Evolutionary conservation across 2,113 vertebrate genomes (phyloP).

Genomic region (Oreochromis tanganicae): DNA sequence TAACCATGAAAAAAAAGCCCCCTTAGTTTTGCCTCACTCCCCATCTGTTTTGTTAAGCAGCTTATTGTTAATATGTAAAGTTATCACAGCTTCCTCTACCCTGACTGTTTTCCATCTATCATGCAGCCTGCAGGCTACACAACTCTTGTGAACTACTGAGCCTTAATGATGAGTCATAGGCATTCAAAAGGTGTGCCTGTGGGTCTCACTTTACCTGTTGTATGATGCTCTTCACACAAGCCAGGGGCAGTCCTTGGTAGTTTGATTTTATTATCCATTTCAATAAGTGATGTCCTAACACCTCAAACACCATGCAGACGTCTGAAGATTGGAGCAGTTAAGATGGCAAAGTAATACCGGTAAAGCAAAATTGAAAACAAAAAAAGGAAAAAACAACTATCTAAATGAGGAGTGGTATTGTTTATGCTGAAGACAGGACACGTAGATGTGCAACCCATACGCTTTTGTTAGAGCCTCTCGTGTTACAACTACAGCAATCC

Average conservation of each 20-base stretch:
- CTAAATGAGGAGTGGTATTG: neutral
- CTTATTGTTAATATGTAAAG: neutral
- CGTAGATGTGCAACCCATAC: neutral
- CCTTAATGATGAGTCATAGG: neutral
- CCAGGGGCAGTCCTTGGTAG: constrained; percentile 93
- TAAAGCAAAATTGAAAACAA: neutral
- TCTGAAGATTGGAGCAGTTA: constrained; percentile 77
- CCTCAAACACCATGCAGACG: constrained; percentile 99
- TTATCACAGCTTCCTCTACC: neutral
- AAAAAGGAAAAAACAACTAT: neutral
- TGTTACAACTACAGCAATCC: constrained; percentile 32
- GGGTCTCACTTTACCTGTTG: constrained; percentile 75
- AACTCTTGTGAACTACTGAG: neutral
- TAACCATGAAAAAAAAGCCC: neutral
- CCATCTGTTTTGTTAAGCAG: neutral
- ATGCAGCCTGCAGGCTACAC: neutral
- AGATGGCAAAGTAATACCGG: constrained; percentile 44
- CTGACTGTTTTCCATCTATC: neutral
- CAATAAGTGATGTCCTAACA: constrained; percentile 93
- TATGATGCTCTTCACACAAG: constrained; percentile 95
- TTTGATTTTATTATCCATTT: constrained; percentile 99
- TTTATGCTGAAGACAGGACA: neutral
- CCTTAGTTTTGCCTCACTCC: neutral
- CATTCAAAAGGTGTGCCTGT: neutral
- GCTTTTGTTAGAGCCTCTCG: constrained; percentile 1